Percentiles rank a stretch among this genome's conserved stretches.
These are phyloP conservation scores for Percopsis omiscomaycus DNA, from an alignment of 2,797 vertebrate species.

Conservation along the genomic window DNA sequence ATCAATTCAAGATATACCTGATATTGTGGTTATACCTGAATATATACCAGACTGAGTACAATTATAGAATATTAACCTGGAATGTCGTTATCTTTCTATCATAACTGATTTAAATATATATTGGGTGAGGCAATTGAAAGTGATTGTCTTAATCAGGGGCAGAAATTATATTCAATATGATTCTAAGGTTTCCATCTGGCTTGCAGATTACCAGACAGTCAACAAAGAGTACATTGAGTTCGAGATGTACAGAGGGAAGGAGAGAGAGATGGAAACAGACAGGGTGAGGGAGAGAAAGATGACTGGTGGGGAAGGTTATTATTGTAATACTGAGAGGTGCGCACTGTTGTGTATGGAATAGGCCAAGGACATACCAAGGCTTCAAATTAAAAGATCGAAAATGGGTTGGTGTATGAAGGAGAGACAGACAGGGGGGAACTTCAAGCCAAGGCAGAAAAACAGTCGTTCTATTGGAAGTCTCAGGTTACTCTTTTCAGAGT, in stretches of 20 bases:
- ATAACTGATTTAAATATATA: slow-evolving; percentile 42
- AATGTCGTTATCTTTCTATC: slow-evolving; percentile 18
- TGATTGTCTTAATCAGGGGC: slow-evolving; percentile 47
- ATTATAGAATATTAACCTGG: neutral
- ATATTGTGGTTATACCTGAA: slow-evolving; percentile 4
- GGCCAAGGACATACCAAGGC: neutral
- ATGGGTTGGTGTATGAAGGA: slow-evolving; percentile 43
- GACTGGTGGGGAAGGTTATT: slow-evolving; percentile 43
- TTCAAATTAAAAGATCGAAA: slow-evolving; percentile 37
- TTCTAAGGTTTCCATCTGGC: slow-evolving; percentile 78
- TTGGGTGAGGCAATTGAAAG: slow-evolving; percentile 35
- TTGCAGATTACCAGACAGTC: slow-evolving; percentile 56
- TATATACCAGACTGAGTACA: neutral
- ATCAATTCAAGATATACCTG: neutral
- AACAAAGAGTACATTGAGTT: slow-evolving; percentile 55
- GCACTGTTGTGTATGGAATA: slow-evolving; percentile 34
- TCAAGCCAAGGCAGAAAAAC: slow-evolving; percentile 31
- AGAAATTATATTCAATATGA: slow-evolving; percentile 72
- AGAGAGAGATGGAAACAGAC: slow-evolving; percentile 34
- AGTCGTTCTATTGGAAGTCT: slow-evolving; percentile 48
- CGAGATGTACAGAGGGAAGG: slow-evolving; percentile 35
- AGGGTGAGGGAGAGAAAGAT: slow-evolving; percentile 20
- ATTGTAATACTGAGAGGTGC: slow-evolving; percentile 38
- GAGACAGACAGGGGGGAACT: slow-evolving; percentile 11
- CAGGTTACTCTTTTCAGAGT: slow-evolving; percentile 62